phyloP scores from a whole-genome alignment of 2,888 invertebrate genomes.

The Neoitamus cyanurus region DNA sequence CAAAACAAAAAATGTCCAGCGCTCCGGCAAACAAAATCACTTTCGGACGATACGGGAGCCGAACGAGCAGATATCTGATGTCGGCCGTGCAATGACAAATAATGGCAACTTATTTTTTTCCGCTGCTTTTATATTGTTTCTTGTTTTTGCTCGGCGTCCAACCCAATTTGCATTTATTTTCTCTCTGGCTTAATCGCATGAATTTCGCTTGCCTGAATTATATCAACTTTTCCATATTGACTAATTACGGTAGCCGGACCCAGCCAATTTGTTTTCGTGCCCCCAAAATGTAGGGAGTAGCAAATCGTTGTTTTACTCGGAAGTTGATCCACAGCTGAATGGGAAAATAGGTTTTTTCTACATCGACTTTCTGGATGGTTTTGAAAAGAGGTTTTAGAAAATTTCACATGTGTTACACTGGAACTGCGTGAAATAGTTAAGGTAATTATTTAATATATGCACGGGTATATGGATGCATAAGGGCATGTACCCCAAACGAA shows the following conservation, averaged over 20 bases:
- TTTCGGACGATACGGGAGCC: constrained; percentile 18
- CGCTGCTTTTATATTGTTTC: not conserved
- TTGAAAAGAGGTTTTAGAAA: no score
- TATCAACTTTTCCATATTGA: constrained; percentile 15
- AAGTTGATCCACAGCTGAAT: not conserved
- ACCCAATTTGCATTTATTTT: constrained; percentile 37
- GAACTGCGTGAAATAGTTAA: no score
- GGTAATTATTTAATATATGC: no score
- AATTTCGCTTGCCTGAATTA: constrained; percentile 15
- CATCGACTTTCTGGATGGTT: no score
- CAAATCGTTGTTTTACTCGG: not conserved
- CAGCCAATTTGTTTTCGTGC: not conserved
- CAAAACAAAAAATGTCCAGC: not conserved
- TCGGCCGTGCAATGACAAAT: constrained; percentile 35
- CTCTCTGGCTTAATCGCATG: constrained; percentile 12
- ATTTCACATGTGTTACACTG: no score
- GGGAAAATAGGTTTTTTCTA: not conserved
- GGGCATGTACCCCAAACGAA: no score
- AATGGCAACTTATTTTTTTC: constrained; percentile 31
- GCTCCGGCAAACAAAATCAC: not conserved
- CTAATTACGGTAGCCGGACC: not conserved
- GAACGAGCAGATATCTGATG: not conserved
- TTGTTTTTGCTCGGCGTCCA: not conserved
- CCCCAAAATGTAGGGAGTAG: not conserved
- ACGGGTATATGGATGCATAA: no score